A percentile compares a stretch with the other conserved stretches of the same genome.
Conservation (phyloP, 2,797 vertebrate genomes). For the Rhinichthys osculus region DNA sequence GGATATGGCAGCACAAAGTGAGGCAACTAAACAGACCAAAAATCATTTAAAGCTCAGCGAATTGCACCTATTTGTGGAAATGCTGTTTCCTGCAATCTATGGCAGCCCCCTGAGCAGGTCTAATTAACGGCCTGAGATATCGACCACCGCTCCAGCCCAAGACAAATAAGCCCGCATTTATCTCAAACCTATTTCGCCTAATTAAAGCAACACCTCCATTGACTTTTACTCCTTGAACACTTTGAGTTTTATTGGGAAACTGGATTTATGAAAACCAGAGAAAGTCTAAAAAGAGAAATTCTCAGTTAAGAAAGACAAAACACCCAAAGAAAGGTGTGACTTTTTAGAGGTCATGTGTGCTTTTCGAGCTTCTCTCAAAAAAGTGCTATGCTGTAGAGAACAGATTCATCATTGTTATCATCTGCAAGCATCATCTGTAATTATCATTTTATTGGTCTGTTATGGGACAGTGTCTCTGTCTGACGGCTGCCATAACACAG, state of each 20-base stretch:
- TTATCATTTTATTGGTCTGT: slow-evolving; percentile 2
- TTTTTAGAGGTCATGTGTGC: not conserved
- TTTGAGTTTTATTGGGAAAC: slow-evolving; percentile 69
- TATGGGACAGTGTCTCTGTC: not conserved
- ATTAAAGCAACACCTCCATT: slow-evolving; percentile 77
- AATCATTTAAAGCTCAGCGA: slow-evolving; percentile 67
- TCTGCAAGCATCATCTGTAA: not conserved
- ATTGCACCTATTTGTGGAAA: slow-evolving; percentile 74
- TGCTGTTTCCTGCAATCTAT: slow-evolving; percentile 73
- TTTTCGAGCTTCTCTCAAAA: not conserved
- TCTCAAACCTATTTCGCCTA: slow-evolving; percentile 74
- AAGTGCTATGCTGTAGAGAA: not conserved
- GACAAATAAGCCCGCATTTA: slow-evolving; percentile 79
- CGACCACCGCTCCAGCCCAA: slow-evolving; percentile 69
- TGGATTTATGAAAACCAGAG: slow-evolving; percentile 31
- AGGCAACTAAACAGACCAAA: slow-evolving; percentile 52
- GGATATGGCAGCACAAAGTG: slow-evolving; percentile 38
- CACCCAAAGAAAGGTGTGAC: not conserved
- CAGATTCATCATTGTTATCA: not conserved
- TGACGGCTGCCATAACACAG: not conserved
- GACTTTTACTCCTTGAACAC: slow-evolving; percentile 70
- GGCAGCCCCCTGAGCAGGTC: slow-evolving; percentile 69
- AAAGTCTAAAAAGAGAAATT: slow-evolving; percentile 46
- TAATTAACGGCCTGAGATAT: slow-evolving; percentile 79
- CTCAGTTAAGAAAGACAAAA: not conserved